Conservation (phyloP, 2,797 vertebrate species). For the Oophaga sylvatica region DNA sequence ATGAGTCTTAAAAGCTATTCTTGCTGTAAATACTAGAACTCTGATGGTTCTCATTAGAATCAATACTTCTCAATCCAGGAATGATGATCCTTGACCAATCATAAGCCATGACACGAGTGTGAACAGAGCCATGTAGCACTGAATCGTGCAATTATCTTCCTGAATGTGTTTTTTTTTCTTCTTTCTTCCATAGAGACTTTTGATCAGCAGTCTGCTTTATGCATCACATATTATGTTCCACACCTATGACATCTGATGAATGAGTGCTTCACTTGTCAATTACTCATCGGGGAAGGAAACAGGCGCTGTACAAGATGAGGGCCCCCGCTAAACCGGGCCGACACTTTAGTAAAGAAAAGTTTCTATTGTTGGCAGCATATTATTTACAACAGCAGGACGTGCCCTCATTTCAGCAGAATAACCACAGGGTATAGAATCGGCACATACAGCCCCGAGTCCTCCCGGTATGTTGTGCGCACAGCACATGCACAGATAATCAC, state of each 20-base stretch:
- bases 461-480: background rate
- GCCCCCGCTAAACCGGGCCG: constrained; percentile 3
- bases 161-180: background rate
- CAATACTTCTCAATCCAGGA: background rate
- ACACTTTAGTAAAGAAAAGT: constrained; percentile 21
- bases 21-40: background rate
- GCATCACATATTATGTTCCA: background rate
- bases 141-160: background rate
- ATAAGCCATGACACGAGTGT: background rate
- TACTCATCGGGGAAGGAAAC: background rate
- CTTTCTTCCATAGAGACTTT: background rate
- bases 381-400: constrained; percentile 35
- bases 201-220: background rate
- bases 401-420: constrained; percentile 30
- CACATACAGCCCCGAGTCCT: background rate
- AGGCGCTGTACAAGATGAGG: background rate
- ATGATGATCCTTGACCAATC: background rate
- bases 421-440: constrained; percentile 29
- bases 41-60: background rate
- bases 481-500: constrained; percentile 36
- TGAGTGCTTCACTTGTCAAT: background rate
- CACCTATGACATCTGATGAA: constrained; percentile 2
- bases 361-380: constrained; percentile 43
- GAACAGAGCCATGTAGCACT: background rate
- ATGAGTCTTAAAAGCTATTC: too few species aligned